phyloP scores from a whole-genome alignment of 2,797 vertebrate species.

The Anabacerthia variegaticeps region DNA sequence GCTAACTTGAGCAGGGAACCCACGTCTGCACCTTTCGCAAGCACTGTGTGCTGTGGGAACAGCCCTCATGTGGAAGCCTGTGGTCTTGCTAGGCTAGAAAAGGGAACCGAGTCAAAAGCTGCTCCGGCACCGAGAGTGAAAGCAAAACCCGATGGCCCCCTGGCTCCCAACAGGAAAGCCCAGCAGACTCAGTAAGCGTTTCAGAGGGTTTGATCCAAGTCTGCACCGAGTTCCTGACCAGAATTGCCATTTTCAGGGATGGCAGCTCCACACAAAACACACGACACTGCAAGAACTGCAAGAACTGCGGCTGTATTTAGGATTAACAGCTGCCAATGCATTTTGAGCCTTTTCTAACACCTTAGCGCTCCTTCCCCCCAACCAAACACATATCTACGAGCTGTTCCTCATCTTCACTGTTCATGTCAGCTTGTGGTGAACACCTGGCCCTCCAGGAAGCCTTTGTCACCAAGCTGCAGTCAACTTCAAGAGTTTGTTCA shows the following conservation, averaged over 20 bases:
- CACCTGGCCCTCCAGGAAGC: background rate
- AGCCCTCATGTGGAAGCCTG: background rate
- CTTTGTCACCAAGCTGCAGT: background rate
- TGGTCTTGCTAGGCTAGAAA: background rate
- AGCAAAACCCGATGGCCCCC: background rate
- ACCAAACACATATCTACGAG: background rate
- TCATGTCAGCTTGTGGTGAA: background rate
- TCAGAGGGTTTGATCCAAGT: background rate
- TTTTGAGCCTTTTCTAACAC: background rate
- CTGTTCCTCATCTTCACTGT: background rate
- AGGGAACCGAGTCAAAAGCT: background rate
- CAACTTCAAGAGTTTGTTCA: background rate
- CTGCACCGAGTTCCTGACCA: background rate
- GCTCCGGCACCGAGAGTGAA: accelerated
- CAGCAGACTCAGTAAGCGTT: background rate
- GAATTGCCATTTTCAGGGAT: accelerated
- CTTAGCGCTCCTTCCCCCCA: background rate
- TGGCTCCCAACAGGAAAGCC: background rate
- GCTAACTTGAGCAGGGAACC: background rate
- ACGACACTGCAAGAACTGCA: background rate
- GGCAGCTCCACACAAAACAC: background rate
- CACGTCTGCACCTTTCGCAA: accelerated
- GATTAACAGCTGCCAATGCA: background rate
- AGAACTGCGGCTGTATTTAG: accelerated
- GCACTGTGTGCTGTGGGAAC: background rate